These are phyloP conservation scores for Danio albolineatus DNA, from an alignment of 2,797 vertebrate species.

Conservation along the genomic window DNA sequence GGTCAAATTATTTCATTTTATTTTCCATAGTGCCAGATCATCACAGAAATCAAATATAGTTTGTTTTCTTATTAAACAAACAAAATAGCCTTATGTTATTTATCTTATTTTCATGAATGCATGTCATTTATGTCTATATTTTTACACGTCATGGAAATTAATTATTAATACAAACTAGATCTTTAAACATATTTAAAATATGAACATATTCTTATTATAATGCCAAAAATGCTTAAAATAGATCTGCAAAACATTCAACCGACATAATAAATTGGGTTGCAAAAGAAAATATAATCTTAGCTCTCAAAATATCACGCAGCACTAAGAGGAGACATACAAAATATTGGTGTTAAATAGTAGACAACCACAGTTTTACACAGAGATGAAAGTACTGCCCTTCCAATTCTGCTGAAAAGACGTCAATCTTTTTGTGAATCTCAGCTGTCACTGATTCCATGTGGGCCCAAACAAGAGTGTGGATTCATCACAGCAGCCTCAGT, in stretches of 20 bases:
- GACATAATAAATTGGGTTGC: not conserved
- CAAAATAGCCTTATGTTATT: no score
- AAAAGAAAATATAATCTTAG: not conserved
- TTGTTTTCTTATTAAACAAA: no score
- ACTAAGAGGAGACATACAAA: not conserved
- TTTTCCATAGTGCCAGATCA: no score
- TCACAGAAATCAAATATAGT: no score
- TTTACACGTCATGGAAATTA: no score
- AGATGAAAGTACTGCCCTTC: not conserved
- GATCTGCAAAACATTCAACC: not conserved
- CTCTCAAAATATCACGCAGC: not conserved
- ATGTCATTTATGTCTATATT: no score
- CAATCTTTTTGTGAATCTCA: not conserved
- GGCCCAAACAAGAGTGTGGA: constrained; percentile 1
- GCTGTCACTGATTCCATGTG: not conserved
- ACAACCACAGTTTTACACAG: not conserved
- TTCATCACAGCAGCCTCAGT: constrained; percentile 1
- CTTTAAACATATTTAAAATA: no score
- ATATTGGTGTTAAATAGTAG: not conserved
- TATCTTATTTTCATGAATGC: no score
- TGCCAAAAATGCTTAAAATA: not conserved
- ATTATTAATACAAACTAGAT: no score
- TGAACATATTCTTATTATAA: not conserved
- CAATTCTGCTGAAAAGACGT: not conserved
- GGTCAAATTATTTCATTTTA: no score